Evolutionary conservation across 2,113 vertebrate species (phyloP).

Genomic region (Cynopterus brachyotis): DNA sequence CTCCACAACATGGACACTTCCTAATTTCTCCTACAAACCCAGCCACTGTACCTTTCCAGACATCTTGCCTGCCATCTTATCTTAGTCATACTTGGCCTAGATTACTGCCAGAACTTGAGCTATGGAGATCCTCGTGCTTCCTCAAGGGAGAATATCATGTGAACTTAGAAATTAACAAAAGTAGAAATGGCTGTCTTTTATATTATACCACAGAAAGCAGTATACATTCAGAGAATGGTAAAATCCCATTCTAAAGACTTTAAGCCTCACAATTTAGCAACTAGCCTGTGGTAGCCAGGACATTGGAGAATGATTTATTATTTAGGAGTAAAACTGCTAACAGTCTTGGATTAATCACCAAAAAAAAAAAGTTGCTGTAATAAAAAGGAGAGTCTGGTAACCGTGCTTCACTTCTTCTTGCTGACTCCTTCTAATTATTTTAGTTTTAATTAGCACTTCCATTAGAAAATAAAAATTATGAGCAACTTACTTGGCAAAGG

Average conservation of each 20-base stretch:
- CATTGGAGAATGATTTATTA: slow-evolving; percentile 9
- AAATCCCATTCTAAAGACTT: neutral
- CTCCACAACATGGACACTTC: neutral
- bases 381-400: neutral
- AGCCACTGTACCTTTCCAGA: neutral
- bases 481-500: slow-evolving; percentile 5
- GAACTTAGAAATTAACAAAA: neutral
- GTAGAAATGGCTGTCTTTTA: neutral
- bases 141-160: neutral
- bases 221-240: neutral
- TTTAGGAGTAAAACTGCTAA: slow-evolving; percentile 36
- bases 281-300: neutral
- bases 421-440: neutral
- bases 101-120: neutral
- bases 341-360: slow-evolving; percentile 7
- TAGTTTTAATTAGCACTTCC: slow-evolving; percentile 28
- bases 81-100: neutral
- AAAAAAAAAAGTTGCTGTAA: neutral
- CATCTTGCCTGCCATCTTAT: neutral
- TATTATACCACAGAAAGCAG: neutral
- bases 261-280: neutral
- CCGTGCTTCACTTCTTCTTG: neutral
- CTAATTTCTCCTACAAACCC: neutral
- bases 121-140: neutral
- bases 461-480: slow-evolving; percentile 4